Evolutionary conservation across 1,140 invertebrate genomes (phyloP).

Genomic region (Pseudoatta argentina): DNA sequence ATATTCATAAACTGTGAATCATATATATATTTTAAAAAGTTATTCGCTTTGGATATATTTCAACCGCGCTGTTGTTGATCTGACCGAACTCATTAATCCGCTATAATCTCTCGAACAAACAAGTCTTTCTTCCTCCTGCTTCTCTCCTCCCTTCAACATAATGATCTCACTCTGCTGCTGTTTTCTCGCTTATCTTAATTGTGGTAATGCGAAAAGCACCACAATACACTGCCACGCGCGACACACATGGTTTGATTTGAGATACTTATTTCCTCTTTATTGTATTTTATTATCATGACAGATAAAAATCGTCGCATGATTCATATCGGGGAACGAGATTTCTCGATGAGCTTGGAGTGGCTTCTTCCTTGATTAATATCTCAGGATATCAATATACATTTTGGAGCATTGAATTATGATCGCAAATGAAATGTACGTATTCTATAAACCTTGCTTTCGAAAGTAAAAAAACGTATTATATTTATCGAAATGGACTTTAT

Average conservation of each 20-base stretch:
- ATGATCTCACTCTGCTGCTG: background rate
- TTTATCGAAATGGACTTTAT: background rate
- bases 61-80: conserved; percentile 47
- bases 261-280: conserved; percentile 15
- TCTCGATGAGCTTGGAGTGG: background rate
- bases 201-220: conserved; percentile 8
- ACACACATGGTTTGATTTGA: background rate
- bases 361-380: conserved; percentile 21
- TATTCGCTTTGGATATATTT: conserved; percentile 42
- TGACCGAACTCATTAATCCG: conserved; percentile 49
- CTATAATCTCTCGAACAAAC: conserved; percentile 59
- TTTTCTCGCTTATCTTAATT: conserved; percentile 47
- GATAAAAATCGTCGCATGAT: conserved; percentile 7
- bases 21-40: conserved; percentile 5
- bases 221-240: conserved; percentile 11
- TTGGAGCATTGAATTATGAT: conserved; percentile 6
- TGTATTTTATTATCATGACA: background rate
- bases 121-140: conserved; percentile 44
- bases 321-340: background rate
- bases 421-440: background rate
- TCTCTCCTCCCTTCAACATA: conserved; percentile 20
- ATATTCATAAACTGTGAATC: background rate
- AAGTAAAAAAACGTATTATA: background rate
- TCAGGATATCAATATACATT: background rate
- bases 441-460: background rate